A percentile compares a stretch with the other conserved stretches of the same genome.
These are phyloP conservation scores for Epistrophella euchroma DNA, from an alignment of 2,888 invertebrate species.

Conservation along the genomic window DNA sequence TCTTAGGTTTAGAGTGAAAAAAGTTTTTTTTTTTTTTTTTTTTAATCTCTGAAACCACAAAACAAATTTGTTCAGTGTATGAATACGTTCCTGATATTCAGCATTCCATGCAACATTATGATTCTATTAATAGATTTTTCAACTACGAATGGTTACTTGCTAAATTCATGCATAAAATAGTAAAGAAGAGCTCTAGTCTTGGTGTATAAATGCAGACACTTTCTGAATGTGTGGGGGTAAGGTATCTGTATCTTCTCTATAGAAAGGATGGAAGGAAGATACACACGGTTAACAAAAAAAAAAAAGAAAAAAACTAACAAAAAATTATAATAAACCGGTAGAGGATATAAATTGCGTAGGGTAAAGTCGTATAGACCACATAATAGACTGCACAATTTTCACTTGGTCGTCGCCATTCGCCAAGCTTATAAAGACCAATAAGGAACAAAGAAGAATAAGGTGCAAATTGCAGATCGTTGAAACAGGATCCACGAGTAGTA, in stretches of 20 bases:
- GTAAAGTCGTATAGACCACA: slow-evolving; percentile 4
- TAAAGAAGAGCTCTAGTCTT: slow-evolving; percentile 51
- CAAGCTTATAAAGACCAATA: no score
- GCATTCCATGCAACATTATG: slow-evolving; percentile 69
- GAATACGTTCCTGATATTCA: slow-evolving; percentile 64
- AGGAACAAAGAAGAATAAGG: slow-evolving; percentile 48
- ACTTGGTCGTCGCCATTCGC: not conserved
- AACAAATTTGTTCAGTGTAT: slow-evolving; percentile 43
- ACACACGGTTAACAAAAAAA: not conserved
- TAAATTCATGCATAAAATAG: slow-evolving; percentile 43
- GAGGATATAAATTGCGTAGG: slow-evolving; percentile 67
- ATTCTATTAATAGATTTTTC: slow-evolving; percentile 69
- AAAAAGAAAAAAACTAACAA: not conserved
- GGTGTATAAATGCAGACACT: not conserved
- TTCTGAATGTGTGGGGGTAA: slow-evolving; percentile 19
- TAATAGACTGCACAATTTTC: slow-evolving; percentile 13
- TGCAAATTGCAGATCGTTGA: slow-evolving; percentile 49
- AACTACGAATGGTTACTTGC: slow-evolving; percentile 58
- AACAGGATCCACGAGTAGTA: slow-evolving; percentile 55
- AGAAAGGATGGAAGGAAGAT: slow-evolving; percentile 41
- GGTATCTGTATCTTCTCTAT: slow-evolving; percentile 14
- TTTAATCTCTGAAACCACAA: not conserved
- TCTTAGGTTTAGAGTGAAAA: no score
- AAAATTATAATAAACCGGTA: slow-evolving; percentile 56
- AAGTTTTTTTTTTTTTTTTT: no score